Evolutionary conservation across 1,140 invertebrate species (phyloP), one percentile per base, ranked within the genome.

Genomic region (Drosophila trapezifrons): DNA sequence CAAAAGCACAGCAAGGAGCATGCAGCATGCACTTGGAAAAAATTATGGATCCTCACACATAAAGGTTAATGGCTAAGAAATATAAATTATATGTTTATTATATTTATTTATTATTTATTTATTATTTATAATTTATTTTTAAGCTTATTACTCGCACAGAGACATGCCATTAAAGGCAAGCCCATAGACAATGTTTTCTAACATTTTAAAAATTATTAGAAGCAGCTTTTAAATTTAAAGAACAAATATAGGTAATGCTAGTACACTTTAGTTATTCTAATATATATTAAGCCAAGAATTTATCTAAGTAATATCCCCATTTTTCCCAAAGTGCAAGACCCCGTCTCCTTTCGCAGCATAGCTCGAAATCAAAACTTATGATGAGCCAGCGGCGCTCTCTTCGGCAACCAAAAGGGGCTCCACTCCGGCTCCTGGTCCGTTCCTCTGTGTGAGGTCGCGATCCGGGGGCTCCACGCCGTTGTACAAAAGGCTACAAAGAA

Each of bases 351-450:
- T 25, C 38, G 27, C 52, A 62, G 60, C 45, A 32, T 13, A 8
- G 60, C 59, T 55, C 62, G 63, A 79, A 89, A 89, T 89, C 73
- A 75, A 74, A 89, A 89, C 84, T 89, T 78, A 80, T 75, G 73
- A 75, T 47, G 78, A 62, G 81, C 67, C 78, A 55, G 43, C 52
- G 69, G 65, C 66, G 40, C 65, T 59, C 54, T 57, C 49, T 54
- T 52, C 37, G 32, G 65, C 56, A 69, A 66, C 59, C 57, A 73
- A 73, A 57, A 32, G 69, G 29, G 71, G 38, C 27, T 35, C 17
- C 47, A 4, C 45, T 29, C 46, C 18, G 18, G 40, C 38, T 29
- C 65, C 25, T n/a, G 27, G 7, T 40, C n/a, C 32, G 37, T n/a
- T n/a, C n/a, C n/a, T n/a, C n/a, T 29, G 37, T 38, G 52, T 59